phyloP scores from a whole-genome alignment of 2,113 vertebrate species.

The Oryzias javanicus region DNA sequence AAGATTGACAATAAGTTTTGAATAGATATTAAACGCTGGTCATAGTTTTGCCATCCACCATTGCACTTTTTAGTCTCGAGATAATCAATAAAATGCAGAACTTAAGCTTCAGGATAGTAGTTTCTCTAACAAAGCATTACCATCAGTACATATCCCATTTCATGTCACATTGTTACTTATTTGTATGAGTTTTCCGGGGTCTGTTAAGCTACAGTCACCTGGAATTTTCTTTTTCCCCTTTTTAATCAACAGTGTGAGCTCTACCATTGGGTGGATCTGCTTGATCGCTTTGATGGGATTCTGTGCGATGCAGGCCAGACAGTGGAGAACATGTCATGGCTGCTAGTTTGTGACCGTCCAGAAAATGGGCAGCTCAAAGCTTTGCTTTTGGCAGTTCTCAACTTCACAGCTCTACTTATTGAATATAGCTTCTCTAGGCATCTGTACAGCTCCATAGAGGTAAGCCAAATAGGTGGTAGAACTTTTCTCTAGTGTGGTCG shows the following conservation, averaged over 20 bases:
- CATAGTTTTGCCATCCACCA: too few species aligned
- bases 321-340: slow-evolving; percentile 94
- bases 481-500: neutral
- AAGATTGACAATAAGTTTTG: too few species aligned
- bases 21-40: too few species aligned
- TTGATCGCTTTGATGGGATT: slow-evolving; percentile 95
- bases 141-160: too few species aligned
- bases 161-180: neutral
- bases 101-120: too few species aligned
- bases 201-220: neutral
- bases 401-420: slow-evolving; percentile 95
- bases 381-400: slow-evolving; percentile 90
- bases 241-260: slow-evolving; percentile 84
- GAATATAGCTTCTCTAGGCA: slow-evolving; percentile 97
- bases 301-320: slow-evolving; percentile 93
- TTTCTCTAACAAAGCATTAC: too few species aligned
- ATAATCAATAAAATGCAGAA: too few species aligned
- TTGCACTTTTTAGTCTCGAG: too few species aligned
- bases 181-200: neutral
- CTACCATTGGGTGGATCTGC: slow-evolving; percentile 96
- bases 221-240: neutral
- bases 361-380: slow-evolving; percentile 91
- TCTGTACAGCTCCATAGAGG: slow-evolving; percentile 98
- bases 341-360: slow-evolving; percentile 91
- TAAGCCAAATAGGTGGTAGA: slow-evolving; percentile 43